Evolutionary conservation across 23 tunicate genomes (phyloP), one percentile per base, ranked within the genome.

Genomic region (Styela plicata): DNA sequence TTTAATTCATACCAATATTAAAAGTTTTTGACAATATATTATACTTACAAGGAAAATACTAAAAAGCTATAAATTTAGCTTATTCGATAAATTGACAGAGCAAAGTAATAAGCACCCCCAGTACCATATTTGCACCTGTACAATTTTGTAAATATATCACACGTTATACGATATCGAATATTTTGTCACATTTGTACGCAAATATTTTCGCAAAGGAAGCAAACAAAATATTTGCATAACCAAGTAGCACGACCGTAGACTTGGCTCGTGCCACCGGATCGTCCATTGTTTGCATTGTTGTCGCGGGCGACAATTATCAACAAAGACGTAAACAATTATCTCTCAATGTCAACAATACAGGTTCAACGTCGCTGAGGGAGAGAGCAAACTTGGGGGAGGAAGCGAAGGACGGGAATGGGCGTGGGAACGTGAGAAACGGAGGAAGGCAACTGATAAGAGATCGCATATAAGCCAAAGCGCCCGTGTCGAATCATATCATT

Each of bases 291-390:
- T 35, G 57, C 78, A 73, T 33, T 73, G 78, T 34, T 28, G 78
- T 33, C 52, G 78, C 57, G 26, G 78, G 78, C 44, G 78, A 18
- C n/a, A 67, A 73, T 73, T 73, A 73, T 73, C 78, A 73, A 73
- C 78, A 73, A 33, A 19, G 26, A n/a, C 34, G 57, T 32, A 24
- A 73, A 34, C 78, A 35, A 73, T 73, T 73, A 73, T 73, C 78
- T 73, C 52, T 34, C 57, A 33, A 73, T 73, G 57, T 73, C 78
- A 73, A 73, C 78, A 73, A 73, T 73, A 24, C 52, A 73, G 57
- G 78, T 73, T 28, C 78, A 73, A 73, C 32, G 78, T 73, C 78
- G 53, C 78, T 22, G 57, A 27, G 57, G 78, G 78, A 31, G 52
- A 73, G 52, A 66, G 53, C 57, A 27, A 33, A 73, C 53, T 31